Base-by-base conservation (phyloP, 2,888 invertebrate species). In the Tetragonula carbonaria region DNA sequence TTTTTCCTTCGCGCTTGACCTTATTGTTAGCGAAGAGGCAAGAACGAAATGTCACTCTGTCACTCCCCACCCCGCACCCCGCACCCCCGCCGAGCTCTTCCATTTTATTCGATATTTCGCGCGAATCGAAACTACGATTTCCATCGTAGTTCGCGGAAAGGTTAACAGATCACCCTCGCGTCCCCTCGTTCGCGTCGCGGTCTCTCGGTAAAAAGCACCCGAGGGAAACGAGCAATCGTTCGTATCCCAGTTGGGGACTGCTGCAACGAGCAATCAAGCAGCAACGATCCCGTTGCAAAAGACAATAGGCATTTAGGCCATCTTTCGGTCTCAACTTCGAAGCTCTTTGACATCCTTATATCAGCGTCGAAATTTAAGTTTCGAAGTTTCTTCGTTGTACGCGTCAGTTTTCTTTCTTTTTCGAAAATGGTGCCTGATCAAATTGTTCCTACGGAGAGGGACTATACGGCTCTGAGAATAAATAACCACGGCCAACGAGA, bases 91-190 rank as follows among this genome's bases (percentile, higher is more conserved):
- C 28, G 28, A 21, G 28, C n/a, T 28, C 21, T 28, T 11, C n/a
- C 21, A 33, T 33, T 33, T 33, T 57, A 73, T 65, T 45, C 63
- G 65, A 23, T 55, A 23, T n/a, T 59, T 38, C 23, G 23, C 57
- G 73, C 67, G 16, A 53, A 14, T 51, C 28, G 16, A 50, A 80
- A 74, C 74, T 63, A n/a, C 62, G n/a, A 18, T 59, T 67, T 68
- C 55, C 16, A 62, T 77, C 55, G 23, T 23, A 33, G 33, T 50
- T 45, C 73, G 55, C n/a, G 45, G 57, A 63, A 81, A 77, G 68
- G 68, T 82, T 82, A 75, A 82, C 45, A 67, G 74, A 78, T 82
- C 63, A 63, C 55, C 45, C 45, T 2, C 72, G 77, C n/a, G 63
- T 23, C 11, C 74, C 63, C 86, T 62, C 85, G 16, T 55, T 62